Evolutionary conservation across 2,888 invertebrate species (phyloP).

Genomic region (Malthinus flaveolus): DNA sequence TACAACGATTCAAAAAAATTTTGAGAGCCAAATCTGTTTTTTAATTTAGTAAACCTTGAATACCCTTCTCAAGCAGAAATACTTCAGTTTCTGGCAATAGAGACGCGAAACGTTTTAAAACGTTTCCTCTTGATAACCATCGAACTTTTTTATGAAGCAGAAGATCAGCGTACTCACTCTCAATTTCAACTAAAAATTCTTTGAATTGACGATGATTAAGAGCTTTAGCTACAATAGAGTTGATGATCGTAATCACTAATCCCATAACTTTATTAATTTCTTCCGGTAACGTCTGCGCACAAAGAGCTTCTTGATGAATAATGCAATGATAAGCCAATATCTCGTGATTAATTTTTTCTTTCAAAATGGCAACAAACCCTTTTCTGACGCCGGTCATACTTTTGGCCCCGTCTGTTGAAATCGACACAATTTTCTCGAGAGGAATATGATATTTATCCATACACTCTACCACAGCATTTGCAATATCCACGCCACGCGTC

Average conservation of each 20-base stretch:
- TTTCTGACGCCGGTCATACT: constrained; percentile 26
- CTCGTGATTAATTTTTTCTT: constrained; percentile 37
- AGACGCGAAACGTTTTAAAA: no score
- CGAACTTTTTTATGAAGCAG: no score
- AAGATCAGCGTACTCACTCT: no score
- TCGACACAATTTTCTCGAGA: constrained; percentile 33
- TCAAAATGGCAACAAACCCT: constrained; percentile 33
- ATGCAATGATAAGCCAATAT: constrained; percentile 39
- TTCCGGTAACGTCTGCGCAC: constrained; percentile 33
- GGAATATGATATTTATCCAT: constrained; percentile 31
- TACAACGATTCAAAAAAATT: no score
- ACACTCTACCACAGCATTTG: constrained; percentile 36
- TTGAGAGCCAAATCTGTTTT: no score
- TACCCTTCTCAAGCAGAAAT: no score
- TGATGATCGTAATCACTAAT: not conserved
- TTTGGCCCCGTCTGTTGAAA: constrained; percentile 36
- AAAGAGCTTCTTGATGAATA: constrained; percentile 30
- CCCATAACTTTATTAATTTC: constrained; percentile 34
- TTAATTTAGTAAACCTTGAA: no score
- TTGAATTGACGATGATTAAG: no score
- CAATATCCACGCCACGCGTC: constrained; percentile 36
- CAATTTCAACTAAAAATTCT: no score
- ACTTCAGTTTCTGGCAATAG: no score
- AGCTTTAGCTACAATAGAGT: no score
- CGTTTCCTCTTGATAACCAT: no score